A percentile compares a stretch with the other conserved stretches of the same genome.
These are phyloP conservation scores for Hypotaenidia okinawae DNA, from an alignment of 2,797 vertebrate genomes.

Conservation along the genomic window DNA sequence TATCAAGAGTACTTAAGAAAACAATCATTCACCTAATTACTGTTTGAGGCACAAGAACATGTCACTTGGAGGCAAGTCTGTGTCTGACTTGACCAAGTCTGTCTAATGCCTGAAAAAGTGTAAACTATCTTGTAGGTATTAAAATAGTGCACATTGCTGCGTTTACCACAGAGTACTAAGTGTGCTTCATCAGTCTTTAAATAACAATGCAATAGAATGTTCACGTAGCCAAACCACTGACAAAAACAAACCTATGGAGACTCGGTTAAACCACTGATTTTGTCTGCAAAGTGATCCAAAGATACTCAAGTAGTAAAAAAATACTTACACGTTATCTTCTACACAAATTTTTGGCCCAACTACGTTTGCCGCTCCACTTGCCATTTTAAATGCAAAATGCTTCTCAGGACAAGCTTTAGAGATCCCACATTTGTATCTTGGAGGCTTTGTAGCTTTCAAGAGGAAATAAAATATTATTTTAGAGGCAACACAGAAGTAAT, in stretches of 20 bases:
- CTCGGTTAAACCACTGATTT: background rate
- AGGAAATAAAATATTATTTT: slow-evolving; percentile 27
- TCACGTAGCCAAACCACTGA: background rate
- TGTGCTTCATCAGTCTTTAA: background rate
- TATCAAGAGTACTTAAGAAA: background rate
- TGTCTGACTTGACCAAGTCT: background rate
- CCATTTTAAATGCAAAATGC: slow-evolving; percentile 95
- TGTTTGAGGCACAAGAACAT: background rate
- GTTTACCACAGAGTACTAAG: background rate
- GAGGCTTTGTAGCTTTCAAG: slow-evolving; percentile 81
- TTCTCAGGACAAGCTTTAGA: slow-evolving; percentile 88
- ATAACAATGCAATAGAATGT: background rate
- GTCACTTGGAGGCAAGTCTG: background rate
- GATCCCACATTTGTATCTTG: slow-evolving; percentile 88
- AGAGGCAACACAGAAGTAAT: background rate
- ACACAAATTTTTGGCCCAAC: slow-evolving; percentile 96
- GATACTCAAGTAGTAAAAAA: background rate
- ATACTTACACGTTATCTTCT: slow-evolving; percentile 91
- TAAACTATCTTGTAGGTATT: background rate
- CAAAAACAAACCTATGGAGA: background rate
- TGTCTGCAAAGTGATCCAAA: background rate
- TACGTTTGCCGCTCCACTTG: slow-evolving; percentile 95
- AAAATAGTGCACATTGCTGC: background rate
- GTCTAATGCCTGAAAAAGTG: background rate
- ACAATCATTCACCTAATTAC: background rate